Percentiles rank a stretch among this genome's conserved stretches.
Evolutionary conservation across 2,797 vertebrate species (phyloP).

Genomic region (Gambelia wislizenii): DNA sequence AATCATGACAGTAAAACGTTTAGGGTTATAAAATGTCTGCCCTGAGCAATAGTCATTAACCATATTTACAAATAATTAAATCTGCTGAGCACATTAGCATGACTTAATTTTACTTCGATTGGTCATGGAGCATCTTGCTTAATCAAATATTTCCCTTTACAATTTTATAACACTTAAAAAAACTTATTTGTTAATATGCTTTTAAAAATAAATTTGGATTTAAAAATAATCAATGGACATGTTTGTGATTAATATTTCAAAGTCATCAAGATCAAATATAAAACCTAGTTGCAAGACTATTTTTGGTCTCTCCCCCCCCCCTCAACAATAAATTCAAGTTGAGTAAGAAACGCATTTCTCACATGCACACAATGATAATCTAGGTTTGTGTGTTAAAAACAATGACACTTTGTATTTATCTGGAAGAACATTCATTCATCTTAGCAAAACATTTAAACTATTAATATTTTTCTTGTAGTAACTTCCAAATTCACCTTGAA

Average conservation of each 20-base stretch:
- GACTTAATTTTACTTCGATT: conserved; percentile 74
- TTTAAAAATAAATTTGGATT: conserved; percentile 77
- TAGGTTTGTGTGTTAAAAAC: no score
- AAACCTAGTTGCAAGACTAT: conserved; percentile 53
- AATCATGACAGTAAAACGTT: conserved; percentile 46
- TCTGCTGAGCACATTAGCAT: conserved; percentile 73
- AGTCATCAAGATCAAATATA: conserved; percentile 74
- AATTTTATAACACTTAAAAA: conserved; percentile 79
- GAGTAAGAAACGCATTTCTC: conserved; percentile 29
- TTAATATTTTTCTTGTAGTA: not conserved
- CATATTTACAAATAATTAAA: conserved; percentile 77
- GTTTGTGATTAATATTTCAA: conserved; percentile 83
- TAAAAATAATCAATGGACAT: conserved; percentile 72
- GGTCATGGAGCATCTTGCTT: conserved; percentile 73
- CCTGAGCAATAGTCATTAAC: conserved; percentile 59
- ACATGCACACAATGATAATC: no score
- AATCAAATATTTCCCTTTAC: conserved; percentile 79
- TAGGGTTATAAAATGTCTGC: conserved; percentile 54
- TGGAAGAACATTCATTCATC: not conserved
- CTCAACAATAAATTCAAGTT: conserved; percentile 33
- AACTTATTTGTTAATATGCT: conserved; percentile 76
- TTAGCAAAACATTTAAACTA: conserved; percentile 1
- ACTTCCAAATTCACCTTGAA: not conserved
- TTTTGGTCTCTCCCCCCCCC: not conserved
- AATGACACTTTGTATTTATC: not conserved